Evolutionary conservation across 2,113 vertebrate species (phyloP).

Genomic region (Aleadryas rufinucha): DNA sequence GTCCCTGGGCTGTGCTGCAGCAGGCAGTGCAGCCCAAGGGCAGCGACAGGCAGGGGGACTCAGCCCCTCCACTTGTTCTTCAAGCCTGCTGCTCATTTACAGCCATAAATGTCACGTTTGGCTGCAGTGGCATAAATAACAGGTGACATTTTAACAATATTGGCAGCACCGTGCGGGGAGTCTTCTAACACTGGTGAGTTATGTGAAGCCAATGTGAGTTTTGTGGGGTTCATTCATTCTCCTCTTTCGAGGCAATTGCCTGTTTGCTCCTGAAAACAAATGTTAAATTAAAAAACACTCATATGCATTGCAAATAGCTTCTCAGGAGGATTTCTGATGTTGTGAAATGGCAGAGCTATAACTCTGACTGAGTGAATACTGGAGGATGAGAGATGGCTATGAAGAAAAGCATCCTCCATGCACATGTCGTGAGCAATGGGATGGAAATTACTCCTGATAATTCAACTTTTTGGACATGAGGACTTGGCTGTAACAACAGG

Average conservation of each 20-base stretch:
- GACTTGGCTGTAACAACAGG: background rate
- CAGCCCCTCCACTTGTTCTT: fast-evolving
- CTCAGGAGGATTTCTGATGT: background rate
- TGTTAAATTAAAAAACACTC: background rate
- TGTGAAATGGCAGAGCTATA: background rate
- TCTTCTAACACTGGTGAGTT: background rate
- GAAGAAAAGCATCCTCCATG: background rate
- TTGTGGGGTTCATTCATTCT: background rate
- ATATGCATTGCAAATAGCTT: background rate
- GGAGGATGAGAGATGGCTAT: background rate
- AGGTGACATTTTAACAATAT: background rate
- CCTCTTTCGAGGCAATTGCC: background rate
- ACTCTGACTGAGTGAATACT: background rate
- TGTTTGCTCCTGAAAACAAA: background rate
- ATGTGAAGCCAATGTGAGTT: background rate
- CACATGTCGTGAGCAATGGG: fast-evolving
- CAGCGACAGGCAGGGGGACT: fast-evolving
- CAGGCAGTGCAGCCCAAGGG: background rate
- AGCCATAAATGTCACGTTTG: background rate
- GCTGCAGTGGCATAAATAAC: background rate
- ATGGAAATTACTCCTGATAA: background rate
- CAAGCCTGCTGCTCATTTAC: background rate
- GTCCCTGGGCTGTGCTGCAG: background rate
- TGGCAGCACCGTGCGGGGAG: background rate
- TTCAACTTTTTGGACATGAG: background rate